Evolutionary conservation across 2,113 vertebrate species (phyloP), one percentile per base, ranked within the genome.

Genomic region (Chunga burmeisteri): DNA sequence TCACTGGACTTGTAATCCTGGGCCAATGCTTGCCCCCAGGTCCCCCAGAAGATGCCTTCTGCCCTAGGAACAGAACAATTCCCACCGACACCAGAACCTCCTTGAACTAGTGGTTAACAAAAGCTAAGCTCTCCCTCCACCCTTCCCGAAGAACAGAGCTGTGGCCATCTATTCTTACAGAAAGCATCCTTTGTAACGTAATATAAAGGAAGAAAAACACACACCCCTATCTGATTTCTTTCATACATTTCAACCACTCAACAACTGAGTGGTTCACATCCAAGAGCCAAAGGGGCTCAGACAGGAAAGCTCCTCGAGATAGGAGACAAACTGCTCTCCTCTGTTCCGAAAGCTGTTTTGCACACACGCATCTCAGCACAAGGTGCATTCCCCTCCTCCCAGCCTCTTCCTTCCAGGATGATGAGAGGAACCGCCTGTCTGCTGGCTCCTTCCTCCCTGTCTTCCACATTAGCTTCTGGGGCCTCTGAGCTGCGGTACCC

Each of bases 231-330:
- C 47, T 73, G 67, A 94, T 90, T 92, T 90, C 79, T 93, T 86
- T 88, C 79, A 80, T 55, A 78, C 87, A 95, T 97, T 97, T 96
- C 90, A 86, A 81, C 72, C 10, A 46, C 72, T 94, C 86, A 62
- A 47, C 46, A 73, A 94, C 75, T 4, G 40, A 90, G 52, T 7
- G 59, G 59, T 16, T 86, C n/a, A 68, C 88, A 92, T 83, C 85
- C 90, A 86, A 52, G 59, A 82, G 65, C 53, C 75, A 80, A 72
- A 1, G 0, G 27, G 21, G 73, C 80, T 91, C 50, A 56, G 83
- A 55, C 8, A 90, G 75, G 63, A 59, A 66, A 70, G 32, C 27
- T 81, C 68, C 20, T 49, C 36, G 52, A 79, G 63, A 61, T 42
- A 88, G 34, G 79, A 97, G 88, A 91, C 38, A 87, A 94, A 90